Evolutionary conservation across 2,797 vertebrate genomes (phyloP).

Genomic region (Sylvilagus floridanus): DNA sequence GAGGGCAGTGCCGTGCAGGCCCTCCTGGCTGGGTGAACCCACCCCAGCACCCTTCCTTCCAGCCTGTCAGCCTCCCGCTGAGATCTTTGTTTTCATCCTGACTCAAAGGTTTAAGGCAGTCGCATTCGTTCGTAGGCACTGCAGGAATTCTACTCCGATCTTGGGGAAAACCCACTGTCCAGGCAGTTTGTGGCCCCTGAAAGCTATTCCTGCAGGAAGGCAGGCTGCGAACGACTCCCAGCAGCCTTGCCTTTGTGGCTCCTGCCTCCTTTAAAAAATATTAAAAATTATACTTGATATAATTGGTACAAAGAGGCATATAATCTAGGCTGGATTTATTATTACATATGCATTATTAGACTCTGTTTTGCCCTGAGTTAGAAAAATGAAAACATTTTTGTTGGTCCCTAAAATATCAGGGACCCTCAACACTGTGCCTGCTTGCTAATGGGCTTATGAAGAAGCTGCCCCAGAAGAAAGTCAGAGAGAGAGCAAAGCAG

Average conservation of each 20-base stretch:
- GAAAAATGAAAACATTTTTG: background rate
- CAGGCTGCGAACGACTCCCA: background rate
- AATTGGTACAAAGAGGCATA: background rate
- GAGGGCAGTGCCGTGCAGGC: background rate
- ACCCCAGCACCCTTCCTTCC: background rate
- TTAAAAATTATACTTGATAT: background rate
- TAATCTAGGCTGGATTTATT: constrained; percentile 25
- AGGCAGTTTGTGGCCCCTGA: background rate
- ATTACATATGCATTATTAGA: background rate
- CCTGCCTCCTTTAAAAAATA: background rate
- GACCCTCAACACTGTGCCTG: background rate
- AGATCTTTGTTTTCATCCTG: background rate
- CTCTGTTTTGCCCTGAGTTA: constrained; percentile 15
- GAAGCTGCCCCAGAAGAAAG: background rate
- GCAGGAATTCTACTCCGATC: background rate
- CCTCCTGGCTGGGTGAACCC: background rate
- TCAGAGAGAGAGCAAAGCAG: background rate
- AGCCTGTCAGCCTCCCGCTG: background rate
- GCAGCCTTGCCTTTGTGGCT: background rate
- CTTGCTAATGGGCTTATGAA: background rate
- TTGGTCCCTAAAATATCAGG: background rate
- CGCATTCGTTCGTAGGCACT: background rate
- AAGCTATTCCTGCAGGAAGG: background rate
- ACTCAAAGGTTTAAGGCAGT: constrained; percentile 33
- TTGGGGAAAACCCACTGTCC: background rate